Base-by-base conservation (phyloP, 2,888 invertebrate species). In the Onchidella celtica region DNA sequence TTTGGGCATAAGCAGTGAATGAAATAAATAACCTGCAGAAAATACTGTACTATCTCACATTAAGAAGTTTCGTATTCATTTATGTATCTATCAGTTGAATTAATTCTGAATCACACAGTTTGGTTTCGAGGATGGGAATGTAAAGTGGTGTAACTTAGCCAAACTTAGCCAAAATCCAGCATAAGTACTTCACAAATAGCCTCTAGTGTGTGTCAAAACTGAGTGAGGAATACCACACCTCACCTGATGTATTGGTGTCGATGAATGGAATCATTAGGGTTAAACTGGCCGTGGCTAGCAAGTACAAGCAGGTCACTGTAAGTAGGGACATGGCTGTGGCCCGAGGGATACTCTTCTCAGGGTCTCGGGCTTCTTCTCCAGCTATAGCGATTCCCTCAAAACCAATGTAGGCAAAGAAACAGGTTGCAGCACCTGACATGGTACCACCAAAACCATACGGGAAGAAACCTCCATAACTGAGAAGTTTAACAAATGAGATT, bases 301-400 rank as follows among this genome's bases (percentile, higher is more conserved):
- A 85, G 85, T 92, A 92, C n/a, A 93, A 77, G 11, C 90, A 68
- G 3, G 91, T 90, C 17, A 92, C 92, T 1, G 91, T 83, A 6
- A 86, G 69, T 59, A 93, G 86, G 17, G 92, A 86, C 6, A 87
- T 80, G 14, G 88, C 86, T 2, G 90, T 93, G 11, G 94, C 93
- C 3, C 92, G 85, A 1, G 94, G 94, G 65, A 94, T 92, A 1
- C 93, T 91, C 32, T 89, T 89, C 61, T 91, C 89, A 1, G 94
- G 93, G 66, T 92, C 88, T 83, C 84, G 86, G 0, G 93, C 92
- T 85, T 94, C 94, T 86, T 94, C 94, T 3, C 92, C 92, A 4
- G 93, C 92, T 3, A 92, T 90, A 0, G 93, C 92, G 32, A 94
- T 91, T 2, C 93, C 93, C 83, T 94, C 94, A 84, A 94, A 94